Evolutionary conservation across 1,140 invertebrate species (phyloP), one percentile per base, ranked within the genome.

Genomic region (Brachionus asplanchnoidis): DNA sequence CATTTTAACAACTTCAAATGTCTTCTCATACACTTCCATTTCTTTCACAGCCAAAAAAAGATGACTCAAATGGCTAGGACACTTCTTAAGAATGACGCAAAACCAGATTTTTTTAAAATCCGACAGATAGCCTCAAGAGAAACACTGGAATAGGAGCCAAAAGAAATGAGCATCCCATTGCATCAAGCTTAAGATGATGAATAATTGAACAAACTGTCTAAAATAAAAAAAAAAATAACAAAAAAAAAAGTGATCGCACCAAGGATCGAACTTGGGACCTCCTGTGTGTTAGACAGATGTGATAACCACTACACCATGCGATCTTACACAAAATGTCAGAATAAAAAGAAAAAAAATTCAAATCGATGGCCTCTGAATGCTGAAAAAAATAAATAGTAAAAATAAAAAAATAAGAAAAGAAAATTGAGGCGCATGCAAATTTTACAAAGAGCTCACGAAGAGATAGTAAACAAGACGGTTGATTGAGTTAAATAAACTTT

Each of bases 401-500:
- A 56, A n/a, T 17, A 8, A 60, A 23, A 56, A 23, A 42, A 73
- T n/a, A 20, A 42, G 32, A 73, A 9, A 73, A 42, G 32, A 40
- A 73, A 40, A 17, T 3, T n/a, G 7, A 73, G 14, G 36, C 32
- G 17, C 32, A 73, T 73, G 11, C 17, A 40, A 73, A 42, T 40
- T 28, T 42, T 40, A 60, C 53, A 60, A 60, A 73, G 40, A 73
- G 36, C 68, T 42, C 68, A 73, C 36, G 68, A 73, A 42, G 36
- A 42, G 68, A 40, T 20, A 73, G 68, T 40, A 73, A 73, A 73
- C 40, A 73, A 73, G 68, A 73, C 68, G 68, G 68, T 73, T 73
- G 68, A 73, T 73, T 73, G 68, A 73, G 68, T 44, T 73, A 73
- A 73, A 73, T 73, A 73, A 73, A 73, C 68, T 73, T 73, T 42